Evolutionary conservation across 2,888 invertebrate genomes (phyloP).

Genomic region (Cephus runcator): DNA sequence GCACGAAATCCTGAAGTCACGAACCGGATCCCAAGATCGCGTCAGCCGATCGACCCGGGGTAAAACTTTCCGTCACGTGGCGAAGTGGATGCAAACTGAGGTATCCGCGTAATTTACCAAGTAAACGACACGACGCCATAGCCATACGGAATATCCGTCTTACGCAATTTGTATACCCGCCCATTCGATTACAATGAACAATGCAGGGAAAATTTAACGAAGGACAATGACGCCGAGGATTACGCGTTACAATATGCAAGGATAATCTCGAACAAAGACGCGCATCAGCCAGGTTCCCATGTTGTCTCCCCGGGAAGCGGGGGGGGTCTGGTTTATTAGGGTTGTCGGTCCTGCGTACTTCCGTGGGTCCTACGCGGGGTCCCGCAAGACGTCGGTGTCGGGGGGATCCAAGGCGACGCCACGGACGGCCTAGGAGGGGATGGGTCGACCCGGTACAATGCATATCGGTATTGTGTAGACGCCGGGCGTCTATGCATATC

Average conservation of each 20-base stretch:
- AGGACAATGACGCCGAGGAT: neutral
- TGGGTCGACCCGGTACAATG: neutral
- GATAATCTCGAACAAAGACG: neutral
- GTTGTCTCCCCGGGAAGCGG: neutral
- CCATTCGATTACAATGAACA: neutral
- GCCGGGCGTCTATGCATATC: neutral
- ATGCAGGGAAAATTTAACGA: neutral
- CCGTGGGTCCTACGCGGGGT: neutral
- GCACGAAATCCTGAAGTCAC: too few species aligned
- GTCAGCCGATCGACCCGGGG: too few species aligned
- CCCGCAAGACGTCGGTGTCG: neutral
- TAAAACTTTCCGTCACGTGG: too few species aligned
- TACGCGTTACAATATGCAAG: neutral
- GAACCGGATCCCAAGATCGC: too few species aligned
- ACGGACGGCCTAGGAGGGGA: too few species aligned
- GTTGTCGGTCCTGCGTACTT: neutral
- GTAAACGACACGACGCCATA: neutral
- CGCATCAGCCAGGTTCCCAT: neutral
- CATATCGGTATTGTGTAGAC: neutral
- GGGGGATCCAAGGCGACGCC: too few species aligned
- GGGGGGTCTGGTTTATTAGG: neutral
- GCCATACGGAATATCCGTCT: neutral
- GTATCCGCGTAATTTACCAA: neutral
- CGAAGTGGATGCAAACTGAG: too few species aligned
- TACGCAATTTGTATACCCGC: neutral